Evolutionary conservation across 1,140 invertebrate genomes (phyloP), one percentile per base, ranked within the genome.

Genomic region (Zeugodacus cucurbitae): DNA sequence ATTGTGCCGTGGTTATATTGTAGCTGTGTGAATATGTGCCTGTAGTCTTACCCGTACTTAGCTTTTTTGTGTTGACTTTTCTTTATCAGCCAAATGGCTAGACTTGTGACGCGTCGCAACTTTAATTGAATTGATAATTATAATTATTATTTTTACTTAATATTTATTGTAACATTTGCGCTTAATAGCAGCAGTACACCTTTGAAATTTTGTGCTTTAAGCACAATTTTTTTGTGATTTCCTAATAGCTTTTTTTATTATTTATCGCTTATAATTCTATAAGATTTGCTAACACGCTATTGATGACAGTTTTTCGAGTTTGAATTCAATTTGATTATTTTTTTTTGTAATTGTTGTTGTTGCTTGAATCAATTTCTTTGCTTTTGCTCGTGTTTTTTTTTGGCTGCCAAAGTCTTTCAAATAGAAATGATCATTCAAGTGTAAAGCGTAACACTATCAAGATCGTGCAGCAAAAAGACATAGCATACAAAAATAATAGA

Each of bases 391-490:
- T n/a, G n/a, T 32, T 14, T 57, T 29, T 78, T 88, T 70, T 86
- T n/a, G n/a, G 87, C 62, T 89, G 88, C 87, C 88, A 89, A 88
- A 86, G 87, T 41, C 74, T 85, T 87, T 89, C 87, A 88, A 89
- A 89, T 89, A 89, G 88, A 89, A 89, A 85, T 89, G 88, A 89
- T 89, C 88, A 86, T 87, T 88, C 87, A 88, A 78, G 88, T 89
- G 87, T 89, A 82, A 78, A 85, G 10, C 26, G 86, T 22, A 54
- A 62, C 22, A 34, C 87, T 87, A 89, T 89, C 88, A 89, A 89
- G 88, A 89, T 89, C 87, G 86, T 57, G 67, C 85, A 59, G 22
- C 22, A 34, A 3, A 26, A 86, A 20, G 5, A 32, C 11, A 26
- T 44, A 87, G 8, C 22, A n/a, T 1, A 59, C n/a, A 62, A 87